Conservation (phyloP, 2,113 vertebrate genomes). For the Dromiciops gliroides region DNA sequence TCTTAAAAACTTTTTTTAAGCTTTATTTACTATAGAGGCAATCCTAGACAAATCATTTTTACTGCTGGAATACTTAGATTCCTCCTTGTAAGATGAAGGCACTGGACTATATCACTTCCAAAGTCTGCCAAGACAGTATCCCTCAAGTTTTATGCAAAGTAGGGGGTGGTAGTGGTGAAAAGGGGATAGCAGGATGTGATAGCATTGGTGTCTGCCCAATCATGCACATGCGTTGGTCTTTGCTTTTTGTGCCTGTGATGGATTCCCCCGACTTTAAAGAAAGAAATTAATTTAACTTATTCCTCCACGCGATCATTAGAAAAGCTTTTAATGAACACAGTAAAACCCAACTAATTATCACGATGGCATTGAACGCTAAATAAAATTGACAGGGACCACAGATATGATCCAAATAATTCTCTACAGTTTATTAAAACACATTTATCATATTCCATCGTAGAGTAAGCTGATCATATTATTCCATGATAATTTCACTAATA, state of each 20-base stretch:
- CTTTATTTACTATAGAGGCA: neutral
- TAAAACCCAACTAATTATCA: slow-evolving; percentile 88
- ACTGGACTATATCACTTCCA: neutral
- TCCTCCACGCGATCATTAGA: slow-evolving; percentile 83
- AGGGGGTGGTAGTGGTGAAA: neutral
- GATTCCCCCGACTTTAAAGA: slow-evolving; percentile 73
- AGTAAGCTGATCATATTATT: slow-evolving; percentile 86
- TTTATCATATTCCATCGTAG: slow-evolving; percentile 81
- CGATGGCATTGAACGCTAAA: slow-evolving; percentile 92
- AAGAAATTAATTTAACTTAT: slow-evolving; percentile 86
- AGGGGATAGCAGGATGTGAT: neutral
- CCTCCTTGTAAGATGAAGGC: neutral
- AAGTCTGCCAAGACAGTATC: neutral
- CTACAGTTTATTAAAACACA: slow-evolving; percentile 91
- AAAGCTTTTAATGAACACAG: slow-evolving; percentile 88
- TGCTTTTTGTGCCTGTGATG: slow-evolving; percentile 80
- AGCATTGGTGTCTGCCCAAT: rapidly evolving
- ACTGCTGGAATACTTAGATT: neutral
- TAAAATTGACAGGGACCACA: slow-evolving; percentile 92
- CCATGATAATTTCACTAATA: slow-evolving; percentile 87
- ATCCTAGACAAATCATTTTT: neutral
- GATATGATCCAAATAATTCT: slow-evolving; percentile 86
- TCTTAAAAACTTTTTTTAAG: neutral
- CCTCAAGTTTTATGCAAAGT: neutral
- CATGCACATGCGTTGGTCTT: neutral